Evolutionary conservation across 2,797 vertebrate species (phyloP).

Genomic region (Coluber constrictor): DNA sequence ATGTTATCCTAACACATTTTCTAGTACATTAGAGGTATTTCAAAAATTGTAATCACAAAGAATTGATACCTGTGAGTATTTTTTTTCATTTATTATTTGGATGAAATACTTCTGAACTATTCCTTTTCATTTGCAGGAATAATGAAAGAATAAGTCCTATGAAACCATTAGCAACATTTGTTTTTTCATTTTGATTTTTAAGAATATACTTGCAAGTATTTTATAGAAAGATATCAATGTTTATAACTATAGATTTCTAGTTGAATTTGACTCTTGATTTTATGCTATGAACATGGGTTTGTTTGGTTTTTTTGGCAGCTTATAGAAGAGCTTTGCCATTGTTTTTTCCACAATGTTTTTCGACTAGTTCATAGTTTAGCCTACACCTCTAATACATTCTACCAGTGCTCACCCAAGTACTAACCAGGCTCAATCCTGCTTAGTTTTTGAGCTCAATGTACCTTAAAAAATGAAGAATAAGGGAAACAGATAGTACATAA

Average conservation of each 20-base stretch:
- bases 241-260: constrained; percentile 9
- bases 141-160: constrained; percentile 23
- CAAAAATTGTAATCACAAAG: constrained; percentile 26
- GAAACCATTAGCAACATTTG: constrained; percentile 24
- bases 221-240: background rate
- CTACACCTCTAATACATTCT: background rate
- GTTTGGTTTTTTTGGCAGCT: background rate
- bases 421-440: background rate
- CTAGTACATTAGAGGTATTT: background rate
- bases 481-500: constrained; percentile 26
- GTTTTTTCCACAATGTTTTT: background rate
- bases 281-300: background rate
- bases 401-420: background rate
- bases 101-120: background rate
- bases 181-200: constrained; percentile 12
- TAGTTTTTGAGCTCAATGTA: constrained; percentile 12
- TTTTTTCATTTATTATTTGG: background rate
- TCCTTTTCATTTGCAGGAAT: constrained; percentile 14
- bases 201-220: constrained; percentile 1
- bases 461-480: constrained; percentile 20
- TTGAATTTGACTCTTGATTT: background rate
- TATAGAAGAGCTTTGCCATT: background rate
- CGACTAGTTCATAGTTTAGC: background rate
- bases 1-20: background rate
- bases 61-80: background rate